Evolutionary conservation across 2,888 invertebrate species (phyloP).

Genomic region (Eurois occulta): DNA sequence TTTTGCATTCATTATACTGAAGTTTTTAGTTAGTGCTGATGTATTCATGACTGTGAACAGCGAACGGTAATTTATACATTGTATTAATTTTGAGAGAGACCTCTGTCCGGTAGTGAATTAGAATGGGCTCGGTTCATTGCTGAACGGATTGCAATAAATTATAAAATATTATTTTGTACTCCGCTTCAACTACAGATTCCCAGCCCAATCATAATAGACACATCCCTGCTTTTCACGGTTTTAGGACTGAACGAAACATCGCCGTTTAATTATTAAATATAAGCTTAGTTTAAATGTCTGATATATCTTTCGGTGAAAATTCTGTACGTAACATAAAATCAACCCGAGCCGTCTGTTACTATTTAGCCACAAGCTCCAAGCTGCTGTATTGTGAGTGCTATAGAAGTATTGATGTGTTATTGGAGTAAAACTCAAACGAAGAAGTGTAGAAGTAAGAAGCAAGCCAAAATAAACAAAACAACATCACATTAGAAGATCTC

Average conservation of each 20-base stretch:
- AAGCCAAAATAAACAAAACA: conserved; percentile 24
- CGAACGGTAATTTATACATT: conserved; percentile 43
- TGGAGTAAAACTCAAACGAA: background rate
- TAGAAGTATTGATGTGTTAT: background rate
- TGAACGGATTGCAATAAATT: background rate
- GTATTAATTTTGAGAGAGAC: conserved; percentile 35
- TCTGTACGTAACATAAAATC: too few species aligned
- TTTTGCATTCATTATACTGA: conserved; percentile 49
- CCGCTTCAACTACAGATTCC: background rate
- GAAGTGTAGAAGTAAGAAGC: background rate
- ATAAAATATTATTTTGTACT: background rate
- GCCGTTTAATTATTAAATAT: too few species aligned
- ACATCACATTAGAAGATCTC: conserved; percentile 19
- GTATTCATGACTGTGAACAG: conserved; percentile 43
- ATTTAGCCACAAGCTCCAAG: background rate
- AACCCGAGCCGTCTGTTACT: too few species aligned
- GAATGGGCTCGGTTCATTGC: background rate
- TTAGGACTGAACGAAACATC: background rate
- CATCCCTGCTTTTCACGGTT: background rate
- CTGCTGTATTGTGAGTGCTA: background rate
- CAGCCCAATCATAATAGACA: background rate
- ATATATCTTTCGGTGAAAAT: too few species aligned
- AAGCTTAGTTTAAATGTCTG: too few species aligned
- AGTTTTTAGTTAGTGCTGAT: conserved; percentile 43
- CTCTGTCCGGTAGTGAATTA: background rate